A percentile compares a stretch with the other conserved stretches of the same genome.
Evolutionary conservation across 2,888 invertebrate genomes (phyloP).

Genomic region (Ariolimax columbianus): DNA sequence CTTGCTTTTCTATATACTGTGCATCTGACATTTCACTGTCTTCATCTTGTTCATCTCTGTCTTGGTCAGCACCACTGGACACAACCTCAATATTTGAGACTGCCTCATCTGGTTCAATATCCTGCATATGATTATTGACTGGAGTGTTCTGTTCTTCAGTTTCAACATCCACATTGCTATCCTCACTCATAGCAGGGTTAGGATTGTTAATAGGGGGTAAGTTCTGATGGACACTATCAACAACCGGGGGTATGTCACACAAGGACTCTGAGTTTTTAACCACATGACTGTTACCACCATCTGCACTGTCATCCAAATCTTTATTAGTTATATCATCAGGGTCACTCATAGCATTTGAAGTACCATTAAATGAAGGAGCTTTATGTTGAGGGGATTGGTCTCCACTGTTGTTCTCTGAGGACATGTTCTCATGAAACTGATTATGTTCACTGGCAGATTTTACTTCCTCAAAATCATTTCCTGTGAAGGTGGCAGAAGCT

Average conservation of each 20-base stretch:
- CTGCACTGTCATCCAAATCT: constrained; percentile 32
- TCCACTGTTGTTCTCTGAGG: constrained; percentile 32
- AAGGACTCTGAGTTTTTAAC: constrained; percentile 19
- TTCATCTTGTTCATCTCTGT: constrained; percentile 35
- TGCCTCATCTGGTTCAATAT: constrained; percentile 24
- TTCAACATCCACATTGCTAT: constrained; percentile 50
- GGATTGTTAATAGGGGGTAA: constrained; percentile 40
- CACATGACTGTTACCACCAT: constrained; percentile 9
- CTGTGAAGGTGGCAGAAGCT: not conserved
- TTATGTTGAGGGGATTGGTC: constrained; percentile 23
- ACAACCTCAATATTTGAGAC: constrained; percentile 26
- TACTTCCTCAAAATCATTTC: constrained; percentile 9
- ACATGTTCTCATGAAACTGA: constrained; percentile 29
- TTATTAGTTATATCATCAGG: constrained; percentile 27
- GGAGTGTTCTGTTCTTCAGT: constrained; percentile 41
- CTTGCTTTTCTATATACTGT: constrained; percentile 50
- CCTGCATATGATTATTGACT: constrained; percentile 20
- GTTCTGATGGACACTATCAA: constrained; percentile 24
- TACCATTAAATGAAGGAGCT: constrained; percentile 16
- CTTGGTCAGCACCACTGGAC: constrained; percentile 4
- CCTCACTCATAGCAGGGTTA: constrained; percentile 47
- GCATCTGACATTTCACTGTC: constrained; percentile 31
- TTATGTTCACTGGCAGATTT: not conserved
- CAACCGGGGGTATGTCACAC: constrained; percentile 26
- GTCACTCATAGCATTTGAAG: constrained; percentile 33